phyloP scores from a whole-genome alignment of 2,888 invertebrate genomes.

The Acrobasis suavella region DNA sequence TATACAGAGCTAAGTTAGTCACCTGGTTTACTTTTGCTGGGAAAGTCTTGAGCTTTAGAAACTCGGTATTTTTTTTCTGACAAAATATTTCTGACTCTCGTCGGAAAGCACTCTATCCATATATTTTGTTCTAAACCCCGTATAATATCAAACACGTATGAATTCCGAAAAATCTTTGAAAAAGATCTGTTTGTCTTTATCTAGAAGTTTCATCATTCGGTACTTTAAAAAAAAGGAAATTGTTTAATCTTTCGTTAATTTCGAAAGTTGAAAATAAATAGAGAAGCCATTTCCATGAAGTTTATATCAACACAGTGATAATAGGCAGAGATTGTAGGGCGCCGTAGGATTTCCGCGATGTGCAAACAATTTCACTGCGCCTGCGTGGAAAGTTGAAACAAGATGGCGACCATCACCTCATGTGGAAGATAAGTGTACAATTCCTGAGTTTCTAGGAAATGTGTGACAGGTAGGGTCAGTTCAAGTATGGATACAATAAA shows the following conservation, averaged over 20 bases:
- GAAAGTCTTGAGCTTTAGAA: too few relatives aligned
- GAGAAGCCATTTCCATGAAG: constrained; percentile 20
- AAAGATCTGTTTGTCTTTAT: too few relatives aligned
- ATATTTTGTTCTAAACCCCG: too few relatives aligned
- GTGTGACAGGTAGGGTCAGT: neutral
- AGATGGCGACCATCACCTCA: constrained; percentile 30
- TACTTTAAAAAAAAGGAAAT: too few relatives aligned
- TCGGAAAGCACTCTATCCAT: too few relatives aligned
- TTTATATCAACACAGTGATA: constrained; percentile 23
- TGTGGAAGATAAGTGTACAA: constrained; percentile 12
- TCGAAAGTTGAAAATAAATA: neutral
- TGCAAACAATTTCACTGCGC: constrained; percentile 57
- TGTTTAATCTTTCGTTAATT: neutral
- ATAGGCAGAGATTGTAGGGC: constrained; percentile 44
- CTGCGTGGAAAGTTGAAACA: constrained; percentile 54
- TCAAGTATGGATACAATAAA: neutral
- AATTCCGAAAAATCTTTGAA: too few relatives aligned
- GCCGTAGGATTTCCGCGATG: constrained; percentile 57
- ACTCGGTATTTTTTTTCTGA: too few relatives aligned
- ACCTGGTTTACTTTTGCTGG: too few relatives aligned
- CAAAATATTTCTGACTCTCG: too few relatives aligned
- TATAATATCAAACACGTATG: too few relatives aligned
- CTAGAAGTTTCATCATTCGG: too few relatives aligned
- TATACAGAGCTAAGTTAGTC: too few relatives aligned
- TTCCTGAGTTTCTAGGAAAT: constrained; percentile 9